Evolutionary conservation across 2,113 vertebrate species (phyloP).

Genomic region (Noctilio leporinus): DNA sequence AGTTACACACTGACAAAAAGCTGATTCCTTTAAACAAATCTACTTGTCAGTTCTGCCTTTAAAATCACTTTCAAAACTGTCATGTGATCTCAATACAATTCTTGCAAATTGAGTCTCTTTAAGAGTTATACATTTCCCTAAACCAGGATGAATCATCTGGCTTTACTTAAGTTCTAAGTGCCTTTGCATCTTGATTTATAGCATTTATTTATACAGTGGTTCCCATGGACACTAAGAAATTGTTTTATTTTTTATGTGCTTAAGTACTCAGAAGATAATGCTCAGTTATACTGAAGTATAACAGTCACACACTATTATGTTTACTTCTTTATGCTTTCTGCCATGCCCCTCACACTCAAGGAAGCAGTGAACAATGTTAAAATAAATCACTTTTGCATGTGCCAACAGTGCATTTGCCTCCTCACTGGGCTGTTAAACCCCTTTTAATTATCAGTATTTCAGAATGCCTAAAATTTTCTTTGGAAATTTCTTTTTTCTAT

Average conservation of each 20-base stretch:
- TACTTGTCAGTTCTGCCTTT: neutral
- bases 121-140: neutral
- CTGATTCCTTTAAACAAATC: neutral
- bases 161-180: neutral
- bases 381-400: neutral
- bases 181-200: neutral
- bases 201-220: neutral
- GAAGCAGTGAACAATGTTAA: neutral
- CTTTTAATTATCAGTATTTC: neutral
- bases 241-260: neutral
- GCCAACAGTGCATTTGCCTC: neutral
- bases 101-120: neutral
- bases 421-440: neutral
- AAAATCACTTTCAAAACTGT: neutral
- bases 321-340: neutral
- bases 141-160: neutral
- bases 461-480: neutral
- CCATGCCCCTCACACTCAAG: neutral
- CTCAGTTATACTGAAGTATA: neutral
- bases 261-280: neutral
- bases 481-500: neutral
- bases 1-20: neutral
- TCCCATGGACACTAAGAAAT: neutral
- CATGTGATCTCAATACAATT: neutral
- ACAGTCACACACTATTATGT: fast-evolving